Conservation (phyloP, 1,140 invertebrate species). For the Brachionus calyciflorus region DNA sequence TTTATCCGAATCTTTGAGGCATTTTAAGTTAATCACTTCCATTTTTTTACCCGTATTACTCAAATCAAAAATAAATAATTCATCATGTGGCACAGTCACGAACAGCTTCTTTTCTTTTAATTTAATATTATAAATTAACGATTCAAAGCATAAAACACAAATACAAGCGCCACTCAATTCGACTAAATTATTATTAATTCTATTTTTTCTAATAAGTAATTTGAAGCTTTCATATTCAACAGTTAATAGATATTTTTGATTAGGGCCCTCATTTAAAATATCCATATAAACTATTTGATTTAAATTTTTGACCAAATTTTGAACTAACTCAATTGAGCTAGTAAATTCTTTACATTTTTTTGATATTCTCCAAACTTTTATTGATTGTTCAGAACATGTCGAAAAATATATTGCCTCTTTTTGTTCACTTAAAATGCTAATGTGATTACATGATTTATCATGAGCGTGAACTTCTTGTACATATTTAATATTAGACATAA, state of each 20-base stretch:
- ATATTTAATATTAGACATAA: not conserved
- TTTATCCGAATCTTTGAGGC: not conserved
- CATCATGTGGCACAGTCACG: not conserved
- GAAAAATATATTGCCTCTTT: not conserved
- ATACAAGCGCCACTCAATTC: not conserved
- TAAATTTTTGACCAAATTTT: not conserved
- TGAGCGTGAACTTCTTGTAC: conserved; percentile 11
- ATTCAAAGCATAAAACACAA: not conserved
- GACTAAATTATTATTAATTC: not conserved
- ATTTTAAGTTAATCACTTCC: not conserved
- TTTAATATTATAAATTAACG: conserved; percentile 2
- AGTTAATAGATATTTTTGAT: not conserved
- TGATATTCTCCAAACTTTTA: conserved; percentile 26
- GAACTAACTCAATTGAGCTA: conserved; percentile 2
- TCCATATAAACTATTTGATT: not conserved
- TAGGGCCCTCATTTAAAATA: not conserved
- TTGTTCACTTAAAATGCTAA: not conserved
- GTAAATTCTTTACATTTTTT: not conserved
- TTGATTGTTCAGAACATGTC: not conserved
- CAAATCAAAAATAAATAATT: conserved; percentile 22
- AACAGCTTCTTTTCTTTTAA: not conserved
- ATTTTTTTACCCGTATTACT: not conserved
- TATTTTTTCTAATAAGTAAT: not conserved
- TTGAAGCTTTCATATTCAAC: not conserved
- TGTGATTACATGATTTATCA: conserved; percentile 2